Conservation (phyloP, 2,888 invertebrate species). For the Cosmia pyralina region DNA sequence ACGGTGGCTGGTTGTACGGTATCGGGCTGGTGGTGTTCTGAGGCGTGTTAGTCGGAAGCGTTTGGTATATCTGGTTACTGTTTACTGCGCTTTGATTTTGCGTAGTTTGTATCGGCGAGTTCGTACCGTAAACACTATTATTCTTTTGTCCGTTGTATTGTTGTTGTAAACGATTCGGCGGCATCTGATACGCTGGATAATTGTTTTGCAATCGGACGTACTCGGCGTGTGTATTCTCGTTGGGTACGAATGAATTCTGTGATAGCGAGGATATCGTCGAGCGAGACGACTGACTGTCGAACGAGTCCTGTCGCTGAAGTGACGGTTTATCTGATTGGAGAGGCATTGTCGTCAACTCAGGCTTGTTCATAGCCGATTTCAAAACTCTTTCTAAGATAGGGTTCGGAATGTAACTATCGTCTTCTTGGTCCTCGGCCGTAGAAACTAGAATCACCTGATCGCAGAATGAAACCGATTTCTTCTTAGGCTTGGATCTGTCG, state of each 20-base stretch:
- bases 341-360: slow-evolving; percentile 90
- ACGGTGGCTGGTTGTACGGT: slow-evolving; percentile 83
- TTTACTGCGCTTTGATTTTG: slow-evolving; percentile 72
- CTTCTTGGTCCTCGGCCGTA: slow-evolving; percentile 97
- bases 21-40: slow-evolving; percentile 81
- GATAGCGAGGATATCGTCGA: slow-evolving; percentile 88
- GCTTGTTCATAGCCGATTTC: slow-evolving; percentile 94
- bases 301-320: slow-evolving; percentile 87
- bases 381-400: slow-evolving; percentile 96
- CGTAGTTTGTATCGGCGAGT: slow-evolving; percentile 74
- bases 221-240: slow-evolving; percentile 80
- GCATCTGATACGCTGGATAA: slow-evolving; percentile 82
- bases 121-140: slow-evolving; percentile 79
- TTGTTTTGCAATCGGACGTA: slow-evolving; percentile 83
- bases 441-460: slow-evolving; percentile 98
- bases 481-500: slow-evolving; percentile 92
- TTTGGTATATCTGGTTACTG: slow-evolving; percentile 82
- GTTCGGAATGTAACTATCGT: slow-evolving; percentile 97
- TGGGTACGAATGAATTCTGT: slow-evolving; percentile 81
- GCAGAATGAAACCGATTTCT: slow-evolving; percentile 98
- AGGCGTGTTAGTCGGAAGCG: slow-evolving; percentile 77
- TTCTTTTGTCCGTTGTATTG: slow-evolving; percentile 81
- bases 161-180: slow-evolving; percentile 81
- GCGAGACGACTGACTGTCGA: slow-evolving; percentile 88
- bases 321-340: slow-evolving; percentile 87